phyloP scores from a whole-genome alignment of 2,797 vertebrate species.

The Ctenopoma kingsleyae region DNA sequence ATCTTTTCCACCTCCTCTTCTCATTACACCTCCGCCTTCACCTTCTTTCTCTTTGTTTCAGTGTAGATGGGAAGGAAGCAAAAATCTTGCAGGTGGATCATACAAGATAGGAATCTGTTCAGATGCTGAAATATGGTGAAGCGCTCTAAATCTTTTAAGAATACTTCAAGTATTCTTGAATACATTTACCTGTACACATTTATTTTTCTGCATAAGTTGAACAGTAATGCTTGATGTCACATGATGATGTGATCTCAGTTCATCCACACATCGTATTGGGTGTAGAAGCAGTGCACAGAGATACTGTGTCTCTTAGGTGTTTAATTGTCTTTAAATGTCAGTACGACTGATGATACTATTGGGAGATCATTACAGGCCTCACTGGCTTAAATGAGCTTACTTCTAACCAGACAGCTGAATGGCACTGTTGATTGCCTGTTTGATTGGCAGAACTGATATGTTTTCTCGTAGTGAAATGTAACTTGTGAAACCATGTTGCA shows the following conservation, averaged over 20 bases:
- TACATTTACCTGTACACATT: no score
- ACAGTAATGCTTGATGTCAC: not conserved
- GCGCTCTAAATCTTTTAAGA: not conserved
- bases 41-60: conserved; percentile 36
- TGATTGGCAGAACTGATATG: conserved; percentile 57
- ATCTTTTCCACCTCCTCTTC: conserved; percentile 76
- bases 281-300: conserved; percentile 34
- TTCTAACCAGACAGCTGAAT: conserved; percentile 56
- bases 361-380: conserved; percentile 65
- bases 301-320: conserved; percentile 64
- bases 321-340: conserved; percentile 83
- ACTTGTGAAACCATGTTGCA: conserved; percentile 60
- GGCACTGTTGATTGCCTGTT: conserved; percentile 38
- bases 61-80: conserved; percentile 18
- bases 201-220: not conserved
- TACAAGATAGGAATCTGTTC: not conserved
- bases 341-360: conserved; percentile 66
- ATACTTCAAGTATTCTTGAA: no score
- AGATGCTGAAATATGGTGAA: not conserved
- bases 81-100: conserved; percentile 27
- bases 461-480: conserved; percentile 52
- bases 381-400: conserved; percentile 54
- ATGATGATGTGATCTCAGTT: conserved; percentile 33
- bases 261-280: conserved; percentile 43
- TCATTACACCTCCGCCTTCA: conserved; percentile 35